A percentile compares a stretch with the other conserved stretches of the same genome.
Evolutionary conservation across 1,140 invertebrate species (phyloP).

Genomic region (Trichogramma pretiosum): DNA sequence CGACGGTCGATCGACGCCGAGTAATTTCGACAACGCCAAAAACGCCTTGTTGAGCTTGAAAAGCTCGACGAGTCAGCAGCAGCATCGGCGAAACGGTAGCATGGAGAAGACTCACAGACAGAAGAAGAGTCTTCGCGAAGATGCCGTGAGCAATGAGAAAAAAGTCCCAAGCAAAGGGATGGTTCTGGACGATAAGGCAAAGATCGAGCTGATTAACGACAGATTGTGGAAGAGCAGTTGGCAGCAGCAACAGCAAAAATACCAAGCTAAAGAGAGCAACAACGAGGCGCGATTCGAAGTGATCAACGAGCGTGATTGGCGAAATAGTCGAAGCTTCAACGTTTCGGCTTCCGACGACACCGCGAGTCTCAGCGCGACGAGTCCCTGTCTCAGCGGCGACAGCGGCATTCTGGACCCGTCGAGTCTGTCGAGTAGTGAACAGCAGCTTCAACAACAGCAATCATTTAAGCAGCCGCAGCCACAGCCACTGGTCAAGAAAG

Average conservation of each 20-base stretch:
- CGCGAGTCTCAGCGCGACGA: slow-evolving; percentile 25
- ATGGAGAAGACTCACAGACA: background rate
- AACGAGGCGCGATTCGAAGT: slow-evolving; percentile 29
- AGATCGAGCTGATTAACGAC: slow-evolving; percentile 39
- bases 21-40: background rate
- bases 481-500: slow-evolving; percentile 9
- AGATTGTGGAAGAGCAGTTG: slow-evolving; percentile 39
- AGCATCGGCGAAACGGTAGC: background rate
- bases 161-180: slow-evolving; percentile 14
- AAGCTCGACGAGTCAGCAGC: slow-evolving; percentile 10
- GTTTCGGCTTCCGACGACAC: slow-evolving; percentile 30
- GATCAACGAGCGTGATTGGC: slow-evolving; percentile 40
- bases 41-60: slow-evolving; percentile 13
- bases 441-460: slow-evolving; percentile 18
- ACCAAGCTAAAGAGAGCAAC: slow-evolving; percentile 4
- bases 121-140: slow-evolving; percentile 9
- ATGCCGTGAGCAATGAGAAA: background rate
- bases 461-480: slow-evolving; percentile 10
- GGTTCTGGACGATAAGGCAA: slow-evolving; percentile 18
- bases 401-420: slow-evolving; percentile 40
- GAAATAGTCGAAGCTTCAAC: slow-evolving; percentile 9
- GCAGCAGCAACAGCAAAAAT: slow-evolving; percentile 25
- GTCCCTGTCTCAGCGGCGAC: slow-evolving; percentile 40
- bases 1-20: background rate
- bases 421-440: slow-evolving; percentile 36